Evolutionary conservation across 1,140 invertebrate species (phyloP).

Genomic region (Calephelis nemesis): DNA sequence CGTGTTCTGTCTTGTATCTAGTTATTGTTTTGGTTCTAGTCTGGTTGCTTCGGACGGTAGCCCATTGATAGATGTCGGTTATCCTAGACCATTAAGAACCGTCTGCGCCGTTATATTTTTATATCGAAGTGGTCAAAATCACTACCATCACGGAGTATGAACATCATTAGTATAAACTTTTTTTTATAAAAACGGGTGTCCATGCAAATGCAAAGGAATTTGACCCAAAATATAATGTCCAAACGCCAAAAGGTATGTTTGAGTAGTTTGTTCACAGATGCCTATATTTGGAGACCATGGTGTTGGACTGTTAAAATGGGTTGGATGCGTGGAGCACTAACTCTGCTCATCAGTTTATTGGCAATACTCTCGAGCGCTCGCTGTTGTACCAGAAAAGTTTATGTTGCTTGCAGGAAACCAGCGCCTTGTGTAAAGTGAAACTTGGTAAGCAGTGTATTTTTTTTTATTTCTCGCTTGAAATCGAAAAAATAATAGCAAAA

Average conservation of each 20-base stretch:
- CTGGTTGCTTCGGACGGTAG: too few relatives aligned
- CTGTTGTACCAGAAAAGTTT: conserved; percentile 56
- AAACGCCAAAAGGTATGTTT: not conserved
- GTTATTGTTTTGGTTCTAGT: too few relatives aligned
- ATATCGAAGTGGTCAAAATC: too few relatives aligned
- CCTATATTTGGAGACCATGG: conserved; percentile 33
- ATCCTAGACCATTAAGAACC: too few relatives aligned
- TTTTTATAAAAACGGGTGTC: too few relatives aligned
- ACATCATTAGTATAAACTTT: too few relatives aligned
- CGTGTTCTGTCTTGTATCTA: too few relatives aligned
- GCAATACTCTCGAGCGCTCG: conserved; percentile 30
- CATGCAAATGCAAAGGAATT: not conserved
- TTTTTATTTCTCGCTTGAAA: not conserved
- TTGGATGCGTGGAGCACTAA: conserved; percentile 34
- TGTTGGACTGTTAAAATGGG: conserved; percentile 45
- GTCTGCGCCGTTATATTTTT: too few relatives aligned
- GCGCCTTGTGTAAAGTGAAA: conserved; percentile 53
- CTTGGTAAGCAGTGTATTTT: conserved; percentile 28
- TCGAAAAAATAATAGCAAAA: not conserved
- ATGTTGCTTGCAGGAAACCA: conserved; percentile 57
- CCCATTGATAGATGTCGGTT: too few relatives aligned
- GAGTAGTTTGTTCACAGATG: conserved; percentile 30
- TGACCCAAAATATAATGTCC: not conserved
- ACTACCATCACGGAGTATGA: too few relatives aligned
- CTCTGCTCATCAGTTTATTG: conserved; percentile 39